These are phyloP conservation scores for Alloscopus bannaensis DNA, from an alignment of 2,888 invertebrate species.

Conservation along the genomic window DNA sequence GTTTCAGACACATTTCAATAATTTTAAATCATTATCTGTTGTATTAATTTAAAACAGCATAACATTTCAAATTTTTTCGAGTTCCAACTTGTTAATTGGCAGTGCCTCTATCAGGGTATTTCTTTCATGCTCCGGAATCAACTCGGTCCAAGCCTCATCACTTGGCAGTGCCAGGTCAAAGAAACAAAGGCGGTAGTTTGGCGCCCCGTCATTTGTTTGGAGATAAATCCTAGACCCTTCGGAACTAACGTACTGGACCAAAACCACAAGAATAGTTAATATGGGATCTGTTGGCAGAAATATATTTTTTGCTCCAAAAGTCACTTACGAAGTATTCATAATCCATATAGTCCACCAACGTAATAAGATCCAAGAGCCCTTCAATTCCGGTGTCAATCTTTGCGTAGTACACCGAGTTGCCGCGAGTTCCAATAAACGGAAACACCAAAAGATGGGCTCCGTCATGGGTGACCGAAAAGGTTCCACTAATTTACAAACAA, in stretches of 20 bases:
- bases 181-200: slow-evolving; percentile 90
- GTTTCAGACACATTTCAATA: not conserved
- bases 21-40: not conserved
- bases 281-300: too few relatives aligned
- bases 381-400: too few relatives aligned
- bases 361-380: slow-evolving; percentile 47
- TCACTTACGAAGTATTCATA: too few relatives aligned
- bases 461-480: slow-evolving; percentile 90
- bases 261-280: too few relatives aligned
- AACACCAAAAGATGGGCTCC: slow-evolving; percentile 90
- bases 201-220: slow-evolving; percentile 94
- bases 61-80: too few relatives aligned
- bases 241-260: slow-evolving; percentile 94
- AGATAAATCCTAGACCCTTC: slow-evolving; percentile 83
- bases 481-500: slow-evolving; percentile 78
- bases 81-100: slow-evolving; percentile 81
- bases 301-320: too few relatives aligned
- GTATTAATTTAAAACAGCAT: too few relatives aligned
- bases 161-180: slow-evolving; percentile 85
- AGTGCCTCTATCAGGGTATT: slow-evolving; percentile 93
- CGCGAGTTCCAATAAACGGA: slow-evolving; percentile 89
- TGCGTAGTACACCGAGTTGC: slow-evolving; percentile 89
- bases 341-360: not conserved
- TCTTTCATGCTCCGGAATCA: slow-evolving; percentile 88
- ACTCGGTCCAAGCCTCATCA: slow-evolving; percentile 87